A percentile compares a stretch with the other conserved stretches of the same genome.
These are phyloP conservation scores for Masnerella sp. DNA, from an alignment of 2,888 invertebrate species.

Conservation along the genomic window DNA sequence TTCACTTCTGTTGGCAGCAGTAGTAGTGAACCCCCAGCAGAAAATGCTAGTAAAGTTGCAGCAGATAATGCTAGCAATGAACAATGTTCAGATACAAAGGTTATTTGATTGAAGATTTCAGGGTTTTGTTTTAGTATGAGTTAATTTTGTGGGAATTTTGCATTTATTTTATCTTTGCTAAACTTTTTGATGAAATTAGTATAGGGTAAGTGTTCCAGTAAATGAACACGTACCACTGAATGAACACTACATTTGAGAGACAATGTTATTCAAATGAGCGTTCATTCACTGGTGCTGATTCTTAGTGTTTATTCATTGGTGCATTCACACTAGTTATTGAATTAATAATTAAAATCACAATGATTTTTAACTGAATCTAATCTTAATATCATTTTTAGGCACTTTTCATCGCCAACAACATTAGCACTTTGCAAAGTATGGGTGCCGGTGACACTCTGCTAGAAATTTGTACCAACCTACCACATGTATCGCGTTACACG, in stretches of 20 bases:
- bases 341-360: no score
- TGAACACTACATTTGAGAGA: no score
- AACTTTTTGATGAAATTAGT: no score
- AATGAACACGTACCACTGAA: no score
- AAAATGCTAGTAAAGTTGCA: conserved; percentile 77
- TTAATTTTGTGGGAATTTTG: not conserved
- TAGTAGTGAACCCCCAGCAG: conserved; percentile 77
- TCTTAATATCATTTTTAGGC: conserved; percentile 80
- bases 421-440: conserved; percentile 87
- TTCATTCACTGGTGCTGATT: no score
- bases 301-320: no score
- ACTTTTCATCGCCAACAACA: conserved; percentile 88
- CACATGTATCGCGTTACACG: conserved; percentile 82
- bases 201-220: no score
- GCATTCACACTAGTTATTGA: no score
- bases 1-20: conserved; percentile 77
- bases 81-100: conserved; percentile 78
- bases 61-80: conserved; percentile 74
- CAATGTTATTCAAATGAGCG: no score
- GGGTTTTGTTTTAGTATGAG: not conserved
- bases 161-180: not conserved
- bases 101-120: no score
- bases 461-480: conserved; percentile 89
- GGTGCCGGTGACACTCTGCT: conserved; percentile 90
- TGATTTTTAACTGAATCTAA: not conserved